Base-by-base conservation (phyloP, 2,888 invertebrate genomes). In the Himalopsyche tibetana region DNA sequence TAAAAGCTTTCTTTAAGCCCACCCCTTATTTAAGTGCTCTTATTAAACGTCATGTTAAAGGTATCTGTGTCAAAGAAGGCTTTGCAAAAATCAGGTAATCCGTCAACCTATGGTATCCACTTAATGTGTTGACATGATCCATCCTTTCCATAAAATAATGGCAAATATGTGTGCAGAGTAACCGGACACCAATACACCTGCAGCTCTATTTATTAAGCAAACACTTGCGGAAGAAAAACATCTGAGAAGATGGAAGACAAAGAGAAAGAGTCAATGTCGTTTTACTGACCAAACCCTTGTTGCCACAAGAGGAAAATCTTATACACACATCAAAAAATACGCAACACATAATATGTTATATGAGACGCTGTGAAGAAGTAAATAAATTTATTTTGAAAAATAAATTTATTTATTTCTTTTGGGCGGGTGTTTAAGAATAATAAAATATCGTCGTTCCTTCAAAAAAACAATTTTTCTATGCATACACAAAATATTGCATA, bases 211-310 rank as follows among this genome's bases (percentile, higher is more conserved):
- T 63, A 63, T n/a, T 63, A 63, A 63, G 63, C 63, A 63, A 63
- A 63, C 63, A 63, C 63, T 63, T 28, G 28, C 63, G 63, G 11
- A 63, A 63, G 63, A 63, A 63, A 56, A 63, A 63, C 63, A 19
- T 63, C 63, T 19, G 6, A 63, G 63, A 63, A 63, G 63, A 63
- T 63, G 63, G 19, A 63, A 63, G 63, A 63, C 63, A 63, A 63
- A 63, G 63, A 63, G 63, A 63, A 63, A 63, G n/a, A 63, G 63
- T 63, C 63, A 63, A 63, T 63, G 28, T 63, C 63, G 63, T 63
- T 63, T 63, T 19, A 63, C 63, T 63, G 63, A 63, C 63, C 63
- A 28, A 63, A 19, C 63, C 63, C 63, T 63, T 63, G 63, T 63
- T 63, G 28, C 63, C 63, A 28, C 28, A 63, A 63, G 63, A 63